Conservation (phyloP, 2,113 vertebrate genomes). For the Blennius ocellaris region DNA sequence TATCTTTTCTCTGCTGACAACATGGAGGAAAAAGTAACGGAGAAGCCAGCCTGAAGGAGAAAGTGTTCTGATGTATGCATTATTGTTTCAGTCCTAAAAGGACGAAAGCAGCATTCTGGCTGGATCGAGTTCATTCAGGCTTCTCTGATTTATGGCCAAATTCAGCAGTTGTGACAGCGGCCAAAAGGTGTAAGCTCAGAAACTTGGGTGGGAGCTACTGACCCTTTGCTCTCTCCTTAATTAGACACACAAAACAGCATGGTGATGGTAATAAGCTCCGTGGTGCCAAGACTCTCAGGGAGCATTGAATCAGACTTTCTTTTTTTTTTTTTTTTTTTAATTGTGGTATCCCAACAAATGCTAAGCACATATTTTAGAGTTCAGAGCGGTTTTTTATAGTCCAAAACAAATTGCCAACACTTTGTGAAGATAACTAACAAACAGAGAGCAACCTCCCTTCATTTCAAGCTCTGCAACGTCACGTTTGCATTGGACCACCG, state of each 20-base stretch:
- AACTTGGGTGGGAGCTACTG: slow-evolving; percentile 23
- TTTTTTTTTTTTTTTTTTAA: slow-evolving; percentile 14
- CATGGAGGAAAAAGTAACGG: background rate
- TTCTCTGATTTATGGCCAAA: slow-evolving; percentile 36
- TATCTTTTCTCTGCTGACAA: background rate
- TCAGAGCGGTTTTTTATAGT: background rate
- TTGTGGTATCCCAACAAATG: background rate
- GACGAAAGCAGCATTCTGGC: slow-evolving; percentile 11
- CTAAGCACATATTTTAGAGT: background rate
- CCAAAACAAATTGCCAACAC: slow-evolving; percentile 8
- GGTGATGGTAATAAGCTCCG: background rate
- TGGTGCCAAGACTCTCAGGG: background rate
- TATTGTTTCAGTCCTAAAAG: slow-evolving; percentile 19
- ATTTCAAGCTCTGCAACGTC: slow-evolving; percentile 7
- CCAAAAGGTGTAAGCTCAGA: slow-evolving; percentile 31
- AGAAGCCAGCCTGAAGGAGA: slow-evolving; percentile 12
- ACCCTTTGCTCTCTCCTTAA: slow-evolving; percentile 19
- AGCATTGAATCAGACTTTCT: background rate
- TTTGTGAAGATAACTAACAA: slow-evolving; percentile 19
- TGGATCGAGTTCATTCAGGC: slow-evolving; percentile 5
- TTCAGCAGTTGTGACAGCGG: slow-evolving; percentile 17
- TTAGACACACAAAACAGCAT: slow-evolving; percentile 16
- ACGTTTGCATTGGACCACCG: slow-evolving; percentile 23
- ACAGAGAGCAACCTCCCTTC: slow-evolving; percentile 19
- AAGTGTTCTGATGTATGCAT: slow-evolving; percentile 21